Evolutionary conservation across 1,140 invertebrate genomes (phyloP).

Genomic region (Cotesia typhae): DNA sequence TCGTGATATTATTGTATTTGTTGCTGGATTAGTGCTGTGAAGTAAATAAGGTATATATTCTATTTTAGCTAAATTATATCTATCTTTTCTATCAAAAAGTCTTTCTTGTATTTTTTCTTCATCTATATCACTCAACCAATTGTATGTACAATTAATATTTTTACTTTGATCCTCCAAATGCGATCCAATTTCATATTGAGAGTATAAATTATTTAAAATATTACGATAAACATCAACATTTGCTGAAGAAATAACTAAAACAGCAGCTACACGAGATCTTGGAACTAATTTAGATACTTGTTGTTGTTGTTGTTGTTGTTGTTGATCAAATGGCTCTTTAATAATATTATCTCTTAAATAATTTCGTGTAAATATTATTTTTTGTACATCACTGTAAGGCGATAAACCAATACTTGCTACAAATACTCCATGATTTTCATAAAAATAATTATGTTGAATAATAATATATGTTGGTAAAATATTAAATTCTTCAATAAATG

Average conservation of each 20-base stretch:
- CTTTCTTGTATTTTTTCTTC: slow-evolving; percentile 82
- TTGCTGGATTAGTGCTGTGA: slow-evolving; percentile 83
- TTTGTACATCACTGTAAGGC: slow-evolving; percentile 83
- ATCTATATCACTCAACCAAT: slow-evolving; percentile 87
- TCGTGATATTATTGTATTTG: slow-evolving; percentile 77
- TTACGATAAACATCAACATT: slow-evolving; percentile 93
- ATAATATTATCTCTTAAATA: slow-evolving; percentile 87
- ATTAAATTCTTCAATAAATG: slow-evolving; percentile 77
- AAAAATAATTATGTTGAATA: slow-evolving; percentile 90
- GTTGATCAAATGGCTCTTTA: slow-evolving; percentile 82
- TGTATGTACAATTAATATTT: slow-evolving; percentile 91
- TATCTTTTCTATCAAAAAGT: slow-evolving; percentile 89
- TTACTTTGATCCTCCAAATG: slow-evolving; percentile 94
- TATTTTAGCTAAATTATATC: slow-evolving; percentile 91
- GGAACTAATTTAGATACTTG: slow-evolving; percentile 78
- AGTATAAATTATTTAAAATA: slow-evolving; percentile 90
- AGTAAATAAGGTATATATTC: slow-evolving; percentile 85
- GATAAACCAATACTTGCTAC: slow-evolving; percentile 88
- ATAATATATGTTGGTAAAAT: slow-evolving; percentile 73
- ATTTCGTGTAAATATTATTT: slow-evolving; percentile 87
- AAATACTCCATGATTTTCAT: slow-evolving; percentile 85
- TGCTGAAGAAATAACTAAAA: slow-evolving; percentile 87
- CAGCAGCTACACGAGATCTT: slow-evolving; percentile 86
- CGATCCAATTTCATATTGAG: slow-evolving; percentile 92
- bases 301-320: slow-evolving; percentile 59